Evolutionary conservation across 2,888 invertebrate genomes (phyloP).

Genomic region (Trichogramma dendrolimi): DNA sequence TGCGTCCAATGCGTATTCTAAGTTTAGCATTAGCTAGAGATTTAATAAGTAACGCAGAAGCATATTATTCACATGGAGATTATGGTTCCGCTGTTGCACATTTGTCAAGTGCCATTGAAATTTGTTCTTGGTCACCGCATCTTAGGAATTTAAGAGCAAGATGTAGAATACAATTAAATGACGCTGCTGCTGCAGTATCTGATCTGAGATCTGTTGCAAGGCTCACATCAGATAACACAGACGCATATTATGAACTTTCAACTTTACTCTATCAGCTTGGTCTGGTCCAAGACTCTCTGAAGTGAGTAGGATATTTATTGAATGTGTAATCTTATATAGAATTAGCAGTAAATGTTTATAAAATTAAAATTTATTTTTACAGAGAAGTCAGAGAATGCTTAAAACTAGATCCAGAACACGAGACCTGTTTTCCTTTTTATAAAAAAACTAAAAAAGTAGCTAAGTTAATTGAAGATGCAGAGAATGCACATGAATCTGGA

Average conservation of each 20-base stretch:
- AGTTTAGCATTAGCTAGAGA: slow-evolving; percentile 63
- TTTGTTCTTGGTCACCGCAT: slow-evolving; percentile 83
- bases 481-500: slow-evolving; percentile 59
- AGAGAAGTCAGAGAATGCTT: slow-evolving; percentile 94
- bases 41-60: slow-evolving; percentile 63
- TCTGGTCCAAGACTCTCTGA: slow-evolving; percentile 84
- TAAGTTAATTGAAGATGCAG: slow-evolving; percentile 68
- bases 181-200: slow-evolving; percentile 79
- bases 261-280: slow-evolving; percentile 84
- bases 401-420: slow-evolving; percentile 95
- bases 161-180: slow-evolving; percentile 73
- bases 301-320: slow-evolving; percentile 53
- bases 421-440: slow-evolving; percentile 91
- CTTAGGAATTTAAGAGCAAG: slow-evolving; percentile 83
- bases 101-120: slow-evolving; percentile 68
- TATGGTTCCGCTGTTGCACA: slow-evolving; percentile 61
- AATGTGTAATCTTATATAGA: background rate
- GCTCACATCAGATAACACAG: slow-evolving; percentile 86
- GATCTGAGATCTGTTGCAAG: slow-evolving; percentile 89
- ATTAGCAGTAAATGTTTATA: background rate
- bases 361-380: slow-evolving; percentile 25
- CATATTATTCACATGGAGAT: slow-evolving; percentile 59
- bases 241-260: slow-evolving; percentile 79
- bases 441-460: slow-evolving; percentile 93
- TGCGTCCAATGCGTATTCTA: slow-evolving; percentile 63